Percentiles rank a stretch among this genome's conserved stretches.
Evolutionary conservation across 35 echinoderm and acorn worm species (phyloP).

Genomic region (Diadema setosum): DNA sequence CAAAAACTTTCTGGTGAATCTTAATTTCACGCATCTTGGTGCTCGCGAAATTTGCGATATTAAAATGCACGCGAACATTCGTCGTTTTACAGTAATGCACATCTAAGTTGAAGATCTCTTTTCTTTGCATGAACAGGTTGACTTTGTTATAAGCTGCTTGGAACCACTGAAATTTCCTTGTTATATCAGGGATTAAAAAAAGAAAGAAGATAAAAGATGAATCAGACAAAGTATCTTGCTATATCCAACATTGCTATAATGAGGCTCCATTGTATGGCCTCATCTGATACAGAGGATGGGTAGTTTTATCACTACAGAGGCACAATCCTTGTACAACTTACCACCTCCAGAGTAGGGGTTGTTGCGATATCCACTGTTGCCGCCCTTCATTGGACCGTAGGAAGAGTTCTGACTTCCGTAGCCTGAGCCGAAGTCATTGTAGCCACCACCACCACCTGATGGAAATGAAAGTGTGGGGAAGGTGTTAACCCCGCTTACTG

Average conservation of each 20-base stretch:
- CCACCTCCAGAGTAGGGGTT: not conserved
- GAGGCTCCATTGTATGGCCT: not conserved
- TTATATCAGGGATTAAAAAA: not conserved
- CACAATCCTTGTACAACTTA: no score
- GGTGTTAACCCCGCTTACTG: no score
- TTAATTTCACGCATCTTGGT: no score
- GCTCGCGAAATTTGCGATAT: no score
- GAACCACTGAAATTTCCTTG: not conserved
- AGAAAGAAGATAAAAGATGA: not conserved
- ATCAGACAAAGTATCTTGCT: not conserved
- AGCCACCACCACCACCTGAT: constrained; percentile 13
- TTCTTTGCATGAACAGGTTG: no score
- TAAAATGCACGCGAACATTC: no score
- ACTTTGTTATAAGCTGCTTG: not conserved
- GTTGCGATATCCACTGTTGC: not conserved
- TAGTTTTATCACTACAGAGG: no score
- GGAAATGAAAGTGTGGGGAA: no score
- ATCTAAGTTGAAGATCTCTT: no score
- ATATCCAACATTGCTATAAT: not conserved
- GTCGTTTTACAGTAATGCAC: no score
- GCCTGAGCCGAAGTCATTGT: constrained; percentile 4
- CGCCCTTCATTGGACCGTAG: not conserved
- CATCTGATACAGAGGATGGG: not conserved
- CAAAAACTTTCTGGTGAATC: no score
- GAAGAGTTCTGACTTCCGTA: not conserved